These are phyloP conservation scores for Mystacornis crossleyi DNA, from an alignment of 2,113 vertebrate genomes.

Conservation along the genomic window DNA sequence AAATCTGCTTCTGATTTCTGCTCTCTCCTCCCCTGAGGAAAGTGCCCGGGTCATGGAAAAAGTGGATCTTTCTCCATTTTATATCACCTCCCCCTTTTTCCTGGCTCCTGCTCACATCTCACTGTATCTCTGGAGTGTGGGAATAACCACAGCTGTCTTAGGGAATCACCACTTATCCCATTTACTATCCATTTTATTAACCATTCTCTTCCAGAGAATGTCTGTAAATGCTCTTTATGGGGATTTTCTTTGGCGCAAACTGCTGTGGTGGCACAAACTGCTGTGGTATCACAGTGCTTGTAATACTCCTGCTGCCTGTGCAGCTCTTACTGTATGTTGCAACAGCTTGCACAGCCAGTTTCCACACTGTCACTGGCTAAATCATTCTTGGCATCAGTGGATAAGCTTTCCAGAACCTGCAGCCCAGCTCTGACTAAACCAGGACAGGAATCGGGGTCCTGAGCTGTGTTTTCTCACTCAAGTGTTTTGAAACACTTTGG, in stretches of 20 bases:
- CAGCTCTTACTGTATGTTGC: not conserved
- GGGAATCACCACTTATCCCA: not conserved
- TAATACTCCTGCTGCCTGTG: not conserved
- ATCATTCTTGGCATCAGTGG: not conserved
- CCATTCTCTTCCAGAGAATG: not conserved
- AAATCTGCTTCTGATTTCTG: not conserved
- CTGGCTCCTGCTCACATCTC: not conserved
- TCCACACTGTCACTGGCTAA: not conserved
- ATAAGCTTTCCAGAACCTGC: not conserved
- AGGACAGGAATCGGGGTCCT: not conserved
- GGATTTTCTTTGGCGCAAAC: not conserved
- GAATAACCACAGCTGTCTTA: not conserved
- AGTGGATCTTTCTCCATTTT: not conserved
- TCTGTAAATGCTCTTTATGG: not conserved
- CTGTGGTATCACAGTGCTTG: not conserved
- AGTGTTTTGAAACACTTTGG: slow-evolving; percentile 7
- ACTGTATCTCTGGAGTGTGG: not conserved
- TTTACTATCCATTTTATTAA: not conserved
- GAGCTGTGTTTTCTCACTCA: not conserved
- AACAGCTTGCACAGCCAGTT: not conserved
- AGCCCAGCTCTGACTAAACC: not conserved
- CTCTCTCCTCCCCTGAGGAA: not conserved
- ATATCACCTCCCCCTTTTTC: not conserved
- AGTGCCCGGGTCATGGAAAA: not conserved
- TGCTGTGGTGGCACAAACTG: not conserved